Evolutionary conservation across 1,140 invertebrate species (phyloP), one percentile per base, ranked within the genome.

Genomic region (Drosophila pseudoananassae): DNA sequence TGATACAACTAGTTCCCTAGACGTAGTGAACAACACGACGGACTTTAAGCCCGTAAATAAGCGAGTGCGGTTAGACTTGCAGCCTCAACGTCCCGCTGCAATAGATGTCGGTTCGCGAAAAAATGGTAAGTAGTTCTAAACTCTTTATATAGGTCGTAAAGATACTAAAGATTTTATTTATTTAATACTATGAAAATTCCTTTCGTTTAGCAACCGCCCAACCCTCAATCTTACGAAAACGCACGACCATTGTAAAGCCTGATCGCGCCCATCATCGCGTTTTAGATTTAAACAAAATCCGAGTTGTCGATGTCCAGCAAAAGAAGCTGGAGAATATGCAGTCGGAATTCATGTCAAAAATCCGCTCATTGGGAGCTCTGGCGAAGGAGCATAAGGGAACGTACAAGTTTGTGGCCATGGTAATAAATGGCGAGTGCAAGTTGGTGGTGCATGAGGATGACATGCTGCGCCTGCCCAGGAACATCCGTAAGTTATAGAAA

Each of bases 341-440:
- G 46, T 56, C 76, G 2, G 50, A 59, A 4, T 89, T 90, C 5
- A 51, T 88, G 49, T 8, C 56, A 8, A 70, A 74, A 12, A 49
- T 76, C 1, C 51, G 40, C 1, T 6, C 7, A 2, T 9, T 54
- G 20, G 65, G 9, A 4, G 6, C 9, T 0, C 4, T 43, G 14
- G 57, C 8, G 1, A 43, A 14, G 14, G 53, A 15, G 7, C 23
- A 27, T 0, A 25, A 33, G 0, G n/a, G 40, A 0, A 5, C 38
- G 10, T 91, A 55, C 51, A 87, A 83, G 61, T 68, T 91, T 20
- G 51, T 91, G 6, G 50, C 76, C 1, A 5, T 84, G 20, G 33
- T 57, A 0, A 23, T 65, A 3, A 64, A 76, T 17, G 70, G 83
- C 0, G 60, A 65, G 3, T 69, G 51, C 23, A 65, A 78, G 10